Base-by-base conservation (phyloP, 2,888 invertebrate species). In the Leptopilina myrica region DNA sequence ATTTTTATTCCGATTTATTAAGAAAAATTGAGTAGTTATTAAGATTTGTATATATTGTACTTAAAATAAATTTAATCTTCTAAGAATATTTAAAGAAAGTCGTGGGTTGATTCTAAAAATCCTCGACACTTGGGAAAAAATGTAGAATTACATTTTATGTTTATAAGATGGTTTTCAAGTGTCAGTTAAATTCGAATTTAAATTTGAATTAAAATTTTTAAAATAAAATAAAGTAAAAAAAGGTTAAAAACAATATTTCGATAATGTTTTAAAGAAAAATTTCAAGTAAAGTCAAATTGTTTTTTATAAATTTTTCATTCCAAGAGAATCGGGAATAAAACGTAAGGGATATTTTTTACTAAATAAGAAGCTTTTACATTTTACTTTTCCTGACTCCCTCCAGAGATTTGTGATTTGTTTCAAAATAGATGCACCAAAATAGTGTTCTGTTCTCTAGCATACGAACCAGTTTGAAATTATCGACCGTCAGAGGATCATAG, bases 31-130 rank as follows among this genome's bases (percentile, higher is more conserved):
- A 12, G 20, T 79, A 80, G 78, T 15, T 46, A 76, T 67, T 79
- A 80, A 77, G 79, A 78, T 80, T 78, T 81, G 78, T 81, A 81
- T 78, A 81, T 81, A 80, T 69, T 78, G 77, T 80, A 78, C 78
- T 78, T 79, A 79, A 78, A 76, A 76, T 67, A 78, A 40, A 46
- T 64, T 33, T 56, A 49, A 53, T 11, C 26, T 62, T 78, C 43
- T 64, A 76, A 78, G 56, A 67, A 64, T 67, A 20, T 75, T 56
- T 9, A 43, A 43, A 5, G 8, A 43, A 43, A 5, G 43, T 43
- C 43, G 46, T 46, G 7, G 9, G 6, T 15, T n/a, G n/a, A 15
- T 59, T 59, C 15, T 15, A 59, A n/a, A 15, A 15, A 59, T n/a
- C 59, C 6, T n/a, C 14, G 6, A n/a, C 33, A 33, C 5, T 33